Conservation (phyloP, 2,113 vertebrate genomes). For the Polypterus senegalus region DNA sequence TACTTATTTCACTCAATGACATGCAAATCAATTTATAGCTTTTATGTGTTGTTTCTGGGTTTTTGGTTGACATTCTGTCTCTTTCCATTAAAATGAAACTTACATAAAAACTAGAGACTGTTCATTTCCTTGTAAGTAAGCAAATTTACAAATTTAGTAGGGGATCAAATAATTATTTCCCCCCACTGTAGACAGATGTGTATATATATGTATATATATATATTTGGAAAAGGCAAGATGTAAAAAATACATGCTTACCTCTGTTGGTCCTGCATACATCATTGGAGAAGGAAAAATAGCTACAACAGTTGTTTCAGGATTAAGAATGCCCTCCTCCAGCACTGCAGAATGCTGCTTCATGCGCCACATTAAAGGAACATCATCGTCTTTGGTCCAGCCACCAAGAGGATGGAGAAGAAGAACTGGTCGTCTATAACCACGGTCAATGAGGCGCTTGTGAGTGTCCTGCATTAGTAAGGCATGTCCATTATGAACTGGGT, state of each 20-base stretch:
- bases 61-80: too few relatives aligned
- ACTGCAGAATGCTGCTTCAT: constrained; percentile 94
- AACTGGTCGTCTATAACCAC: constrained; percentile 83
- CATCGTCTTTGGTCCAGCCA: constrained; percentile 96
- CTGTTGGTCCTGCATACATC: constrained; percentile 97
- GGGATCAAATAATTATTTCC: too few relatives aligned
- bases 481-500: constrained; percentile 93
- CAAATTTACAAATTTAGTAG: too few relatives aligned
- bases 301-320: constrained; percentile 78
- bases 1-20: too few relatives aligned
- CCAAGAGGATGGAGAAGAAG: constrained; percentile 88
- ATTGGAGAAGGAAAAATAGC: constrained; percentile 97
- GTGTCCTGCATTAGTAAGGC: constrained; percentile 94
- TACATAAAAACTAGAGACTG: too few relatives aligned
- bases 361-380: constrained; percentile 84
- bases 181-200: too few relatives aligned
- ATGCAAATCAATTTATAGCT: too few relatives aligned
- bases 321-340: constrained; percentile 78
- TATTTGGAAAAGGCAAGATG: too few relatives aligned
- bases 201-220: too few relatives aligned
- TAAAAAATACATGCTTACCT: constrained; percentile 49
- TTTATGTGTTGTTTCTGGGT: too few relatives aligned
- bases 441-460: constrained; percentile 73
- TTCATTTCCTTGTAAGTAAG: too few relatives aligned
- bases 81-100: too few relatives aligned